Conservation (phyloP, 2,797 vertebrate species). For the Darevskia mixta region DNA sequence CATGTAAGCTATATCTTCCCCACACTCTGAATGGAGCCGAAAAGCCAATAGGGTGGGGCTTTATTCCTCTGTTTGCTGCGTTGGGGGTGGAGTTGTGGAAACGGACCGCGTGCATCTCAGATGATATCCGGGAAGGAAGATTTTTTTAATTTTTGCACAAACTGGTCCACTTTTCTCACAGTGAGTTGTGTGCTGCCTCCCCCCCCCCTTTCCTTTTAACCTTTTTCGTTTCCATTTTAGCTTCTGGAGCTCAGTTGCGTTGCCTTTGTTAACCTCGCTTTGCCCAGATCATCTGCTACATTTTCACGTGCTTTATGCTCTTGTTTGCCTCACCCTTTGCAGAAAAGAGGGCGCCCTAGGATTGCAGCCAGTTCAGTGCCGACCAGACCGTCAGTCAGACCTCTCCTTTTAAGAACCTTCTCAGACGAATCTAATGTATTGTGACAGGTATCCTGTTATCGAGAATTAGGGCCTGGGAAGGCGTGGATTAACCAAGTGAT, state of each 20-base stretch:
- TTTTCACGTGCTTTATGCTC: constrained; percentile 69
- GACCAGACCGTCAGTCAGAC: constrained; percentile 91
- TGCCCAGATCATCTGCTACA: constrained; percentile 45
- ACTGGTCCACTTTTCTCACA: background rate
- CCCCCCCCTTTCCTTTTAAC: no score
- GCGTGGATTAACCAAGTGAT: constrained; percentile 76
- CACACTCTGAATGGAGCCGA: background rate
- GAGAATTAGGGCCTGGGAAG: constrained; percentile 75
- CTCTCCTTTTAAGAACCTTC: constrained; percentile 99
- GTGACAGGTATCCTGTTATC: constrained; percentile 92
- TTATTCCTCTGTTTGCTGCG: background rate
- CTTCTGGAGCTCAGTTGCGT: background rate
- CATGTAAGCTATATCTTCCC: background rate
- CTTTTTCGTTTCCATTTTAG: no score
- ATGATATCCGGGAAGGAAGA: background rate
- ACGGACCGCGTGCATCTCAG: accelerated
- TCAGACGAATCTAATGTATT: constrained; percentile 96
- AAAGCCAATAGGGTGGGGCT: background rate
- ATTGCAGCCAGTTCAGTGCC: constrained; percentile 83
- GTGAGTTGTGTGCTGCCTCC: no score
- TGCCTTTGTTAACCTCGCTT: background rate
- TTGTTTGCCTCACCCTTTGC: constrained; percentile 91
- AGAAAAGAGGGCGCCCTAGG: constrained; percentile 89
- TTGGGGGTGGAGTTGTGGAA: background rate
- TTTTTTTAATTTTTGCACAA: background rate